Evolutionary conservation across 1,140 invertebrate species (phyloP), one percentile per base, ranked within the genome.

Genomic region (Delia radicum): DNA sequence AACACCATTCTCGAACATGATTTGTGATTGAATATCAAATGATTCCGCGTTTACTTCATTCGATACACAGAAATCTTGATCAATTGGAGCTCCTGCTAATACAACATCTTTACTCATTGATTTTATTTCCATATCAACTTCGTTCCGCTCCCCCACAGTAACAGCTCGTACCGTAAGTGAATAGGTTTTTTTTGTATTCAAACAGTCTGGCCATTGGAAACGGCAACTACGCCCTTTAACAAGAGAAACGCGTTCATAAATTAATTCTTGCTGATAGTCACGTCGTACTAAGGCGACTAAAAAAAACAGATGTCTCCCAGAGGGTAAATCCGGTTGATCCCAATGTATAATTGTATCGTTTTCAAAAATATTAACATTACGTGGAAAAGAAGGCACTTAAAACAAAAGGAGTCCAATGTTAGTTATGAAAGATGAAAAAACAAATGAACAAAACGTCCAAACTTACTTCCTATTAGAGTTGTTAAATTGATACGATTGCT

Each of bases 391-490:
- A 13, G 76, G 76, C 18, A 67, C 76, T 77, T 28, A 65, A 37
- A 3, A 37, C 15, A 74, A 29, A 74, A 74, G 46, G 26, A 37
- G 24, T 33, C 1, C 8, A 61, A 71, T 18, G 24, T 55, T 55
- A 18, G 8, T 2, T 2, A 48, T 48, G 21, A 13, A 69, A 0
- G 3, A 69, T 33, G 33, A 27, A 3, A n/a, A 29, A n/a, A 10
- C 33, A 8, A 10, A 33, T n/a, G 21, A 74, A 33, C 5, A 48
- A 1, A 15, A 10, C 24, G 29, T 72, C 62, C 29, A 37, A 3
- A 71, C 73, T 61, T 67, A 77, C 76, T 77, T 28, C 76, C 76
- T 15, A 77, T 62, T 3, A 77, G 42, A 12, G 76, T 77, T 29
- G n/a, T 69, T 13, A 77, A 46, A 13, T 61, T 10, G 0, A 74